Evolutionary conservation across 2,797 vertebrate species (phyloP).

Genomic region (Enteromius thamalakanensis): DNA sequence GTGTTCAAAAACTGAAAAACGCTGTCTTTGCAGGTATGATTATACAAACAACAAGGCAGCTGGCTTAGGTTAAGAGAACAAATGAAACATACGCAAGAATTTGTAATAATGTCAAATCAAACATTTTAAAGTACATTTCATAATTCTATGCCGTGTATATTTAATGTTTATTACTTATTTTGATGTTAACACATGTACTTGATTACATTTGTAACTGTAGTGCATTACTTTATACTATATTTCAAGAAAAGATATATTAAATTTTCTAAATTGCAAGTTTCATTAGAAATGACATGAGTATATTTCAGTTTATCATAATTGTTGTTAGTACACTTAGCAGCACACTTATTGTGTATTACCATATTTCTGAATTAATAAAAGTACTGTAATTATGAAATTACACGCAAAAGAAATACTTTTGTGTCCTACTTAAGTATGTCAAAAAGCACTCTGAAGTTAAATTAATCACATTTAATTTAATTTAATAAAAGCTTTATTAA

Average conservation of each 20-base stretch:
- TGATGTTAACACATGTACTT: not conserved
- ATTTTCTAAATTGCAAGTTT: not conserved
- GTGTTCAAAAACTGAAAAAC: conserved; percentile 11
- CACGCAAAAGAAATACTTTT: not conserved
- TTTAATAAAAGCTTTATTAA: too few relatives aligned
- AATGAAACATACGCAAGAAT: not conserved
- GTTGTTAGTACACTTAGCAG: not conserved
- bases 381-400: not conserved
- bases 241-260: not conserved
- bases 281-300: not conserved
- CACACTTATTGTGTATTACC: not conserved
- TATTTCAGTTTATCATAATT: not conserved
- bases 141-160: not conserved
- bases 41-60: not conserved
- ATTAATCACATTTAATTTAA: not conserved
- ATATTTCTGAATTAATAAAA: not conserved
- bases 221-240: not conserved
- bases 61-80: not conserved
- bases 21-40: conserved; percentile 18
- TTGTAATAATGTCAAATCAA: not conserved
- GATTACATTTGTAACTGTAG: not conserved
- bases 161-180: not conserved
- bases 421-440: not conserved
- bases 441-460: not conserved
- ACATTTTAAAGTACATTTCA: too few relatives aligned